These are phyloP conservation scores for Trichacis sp. DNA, from an alignment of 2,888 invertebrate species.

Conservation along the genomic window DNA sequence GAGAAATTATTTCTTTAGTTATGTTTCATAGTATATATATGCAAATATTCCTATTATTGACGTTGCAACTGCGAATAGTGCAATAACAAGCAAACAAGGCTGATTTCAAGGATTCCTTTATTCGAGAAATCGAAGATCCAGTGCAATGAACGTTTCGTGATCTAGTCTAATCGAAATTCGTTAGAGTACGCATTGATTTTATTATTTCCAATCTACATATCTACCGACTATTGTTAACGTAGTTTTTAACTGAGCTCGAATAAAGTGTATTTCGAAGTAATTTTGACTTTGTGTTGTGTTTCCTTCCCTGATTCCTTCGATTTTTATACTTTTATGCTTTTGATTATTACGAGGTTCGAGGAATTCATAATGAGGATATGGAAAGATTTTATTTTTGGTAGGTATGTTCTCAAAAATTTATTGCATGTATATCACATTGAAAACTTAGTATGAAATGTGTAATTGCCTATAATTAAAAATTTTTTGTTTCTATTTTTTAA, in stretches of 20 bases:
- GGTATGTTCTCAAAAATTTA: no score
- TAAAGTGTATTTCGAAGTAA: slow-evolving; percentile 67
- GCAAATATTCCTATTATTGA: slow-evolving; percentile 32
- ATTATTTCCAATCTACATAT: slow-evolving; percentile 66
- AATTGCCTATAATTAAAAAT: no score
- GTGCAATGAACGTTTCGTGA: not conserved
- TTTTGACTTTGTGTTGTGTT: not conserved
- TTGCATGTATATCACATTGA: no score
- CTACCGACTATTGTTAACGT: slow-evolving; percentile 67
- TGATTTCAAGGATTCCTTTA: slow-evolving; percentile 10
- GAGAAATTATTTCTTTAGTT: slow-evolving; percentile 56
- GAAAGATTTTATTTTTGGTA: no score
- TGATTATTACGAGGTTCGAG: no score
- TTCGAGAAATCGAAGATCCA: slow-evolving; percentile 11
- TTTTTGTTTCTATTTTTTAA: no score
- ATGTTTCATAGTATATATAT: slow-evolving; percentile 57
- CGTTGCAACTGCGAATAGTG: slow-evolving; percentile 56
- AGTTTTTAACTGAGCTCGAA: slow-evolving; percentile 68
- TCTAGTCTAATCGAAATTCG: not conserved
- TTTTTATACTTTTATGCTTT: not conserved
- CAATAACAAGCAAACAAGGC: slow-evolving; percentile 50
- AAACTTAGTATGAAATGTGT: no score
- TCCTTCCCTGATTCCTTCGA: slow-evolving; percentile 1
- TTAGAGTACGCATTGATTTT: slow-evolving; percentile 26
- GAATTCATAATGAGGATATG: no score